Base-by-base conservation (phyloP, 2,113 vertebrate genomes). In the Aramus guarauna region DNA sequence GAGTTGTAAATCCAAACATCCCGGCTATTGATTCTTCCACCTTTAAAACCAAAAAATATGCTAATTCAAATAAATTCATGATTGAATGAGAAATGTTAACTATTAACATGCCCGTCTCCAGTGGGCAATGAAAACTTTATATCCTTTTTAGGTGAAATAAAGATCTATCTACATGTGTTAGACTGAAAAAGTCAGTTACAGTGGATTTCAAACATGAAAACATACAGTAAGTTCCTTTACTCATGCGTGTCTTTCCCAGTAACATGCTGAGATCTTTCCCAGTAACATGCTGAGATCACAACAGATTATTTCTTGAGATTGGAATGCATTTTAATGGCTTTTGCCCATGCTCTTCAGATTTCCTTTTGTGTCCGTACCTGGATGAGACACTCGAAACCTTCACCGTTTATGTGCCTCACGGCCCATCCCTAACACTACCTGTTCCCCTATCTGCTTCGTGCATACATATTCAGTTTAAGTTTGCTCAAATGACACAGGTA, bases 1-100 rank as follows among this genome's bases (percentile, higher is more conserved):
- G 99, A 99, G 97, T 99, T 99, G 95, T 99, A 99, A 98, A 99
- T 99, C 99, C 99, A 99, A 81, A 99, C 99, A 90, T 99, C 99
- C 62, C 99, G 98, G 95, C 99, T 99, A 97, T 99, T 99, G 97
- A 99, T 99, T 95, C 99, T 99, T 92, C 99, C 99, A 85, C 99
- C 99, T 99, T 97, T 73, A 92, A 95, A 86, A 67, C 73, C 97
- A 93, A 81, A 41, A 81, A 82, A 68, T 14, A 85, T 5, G 22
- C 19, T 12, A 22, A 55, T 58, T 0, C 64, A 58, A 94, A 17
- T 26, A 90, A 88, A 32, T 29, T 34, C 45, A 21, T 68, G 62
- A 68, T 9, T 81, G 36, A 73, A 75, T 16, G n/a, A 84, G 14
- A 53, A 62, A 56, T 19, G 9, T 36, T 68, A 43, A 50, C 11